phyloP scores from a whole-genome alignment of 1,140 invertebrate genomes.

The Apocrypta bakeri region DNA sequence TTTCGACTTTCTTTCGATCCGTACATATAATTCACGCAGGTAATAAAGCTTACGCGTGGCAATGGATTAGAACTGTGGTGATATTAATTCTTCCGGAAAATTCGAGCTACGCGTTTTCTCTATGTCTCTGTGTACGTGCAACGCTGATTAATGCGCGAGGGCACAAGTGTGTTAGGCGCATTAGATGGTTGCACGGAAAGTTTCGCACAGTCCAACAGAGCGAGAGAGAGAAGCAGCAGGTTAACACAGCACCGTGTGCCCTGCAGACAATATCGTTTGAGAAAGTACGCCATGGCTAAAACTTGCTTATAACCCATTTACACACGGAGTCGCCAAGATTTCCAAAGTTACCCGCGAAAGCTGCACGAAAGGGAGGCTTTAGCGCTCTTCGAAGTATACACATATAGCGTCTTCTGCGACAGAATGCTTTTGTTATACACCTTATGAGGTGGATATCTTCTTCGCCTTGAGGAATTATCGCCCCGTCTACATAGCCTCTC shows the following conservation, averaged over 20 bases:
- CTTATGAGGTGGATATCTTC: too few species aligned
- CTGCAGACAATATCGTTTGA: conserved; percentile 45
- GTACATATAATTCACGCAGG: neutral
- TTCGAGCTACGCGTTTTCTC: neutral
- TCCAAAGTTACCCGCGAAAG: conserved; percentile 15
- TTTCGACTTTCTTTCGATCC: neutral
- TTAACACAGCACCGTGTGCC: neutral
- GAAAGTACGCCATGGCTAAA: conserved; percentile 29
- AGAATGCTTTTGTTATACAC: neutral
- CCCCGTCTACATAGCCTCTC: too few species aligned
- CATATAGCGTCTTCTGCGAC: neutral
- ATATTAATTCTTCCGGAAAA: neutral
- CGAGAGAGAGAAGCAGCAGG: conserved; percentile 1
- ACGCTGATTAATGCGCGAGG: conserved; percentile 38
- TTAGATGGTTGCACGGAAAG: conserved; percentile 22
- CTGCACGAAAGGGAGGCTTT: neutral
- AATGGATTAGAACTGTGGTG: neutral
- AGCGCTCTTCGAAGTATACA: neutral
- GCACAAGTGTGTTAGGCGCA: conserved; percentile 16
- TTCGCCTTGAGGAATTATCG: too few species aligned
- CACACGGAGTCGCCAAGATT: conserved; percentile 36
- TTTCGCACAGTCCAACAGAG: neutral
- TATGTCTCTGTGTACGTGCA: neutral
- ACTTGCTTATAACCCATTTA: conserved; percentile 42
- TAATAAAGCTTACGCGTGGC: neutral